These are phyloP conservation scores for Popillia japonica DNA, from an alignment of 1,140 invertebrate genomes.

Conservation along the genomic window DNA sequence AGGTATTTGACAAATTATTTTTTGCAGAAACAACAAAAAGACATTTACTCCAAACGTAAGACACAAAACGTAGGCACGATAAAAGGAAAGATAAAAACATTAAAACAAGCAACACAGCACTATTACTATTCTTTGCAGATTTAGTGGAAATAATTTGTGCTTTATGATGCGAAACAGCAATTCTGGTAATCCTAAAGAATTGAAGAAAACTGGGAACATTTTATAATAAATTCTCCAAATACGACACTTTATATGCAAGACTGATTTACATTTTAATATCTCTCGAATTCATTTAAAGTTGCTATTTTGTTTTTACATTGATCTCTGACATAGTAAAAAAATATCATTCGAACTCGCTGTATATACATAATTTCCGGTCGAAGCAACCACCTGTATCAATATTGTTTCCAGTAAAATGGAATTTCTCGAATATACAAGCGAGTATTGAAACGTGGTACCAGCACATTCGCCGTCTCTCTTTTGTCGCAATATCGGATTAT, in stretches of 20 bases:
- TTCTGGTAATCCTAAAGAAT: too few species aligned
- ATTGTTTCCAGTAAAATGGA: slow-evolving; percentile 35
- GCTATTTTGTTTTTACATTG: background rate
- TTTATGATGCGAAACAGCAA: too few species aligned
- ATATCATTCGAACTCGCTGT: background rate
- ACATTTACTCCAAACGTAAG: too few species aligned
- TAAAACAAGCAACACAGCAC: too few species aligned
- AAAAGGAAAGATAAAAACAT: too few species aligned
- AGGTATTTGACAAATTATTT: too few species aligned
- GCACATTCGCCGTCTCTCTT: background rate
- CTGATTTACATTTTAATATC: background rate
- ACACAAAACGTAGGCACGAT: too few species aligned
- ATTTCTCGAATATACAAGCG: background rate
- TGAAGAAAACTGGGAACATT: too few species aligned
- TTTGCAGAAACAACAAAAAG: too few species aligned
- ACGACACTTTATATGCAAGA: background rate
- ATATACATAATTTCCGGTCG: slow-evolving; percentile 9
- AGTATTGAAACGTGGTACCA: slow-evolving; percentile 13
- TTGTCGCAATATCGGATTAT: slow-evolving; percentile 23
- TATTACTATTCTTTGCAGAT: too few species aligned
- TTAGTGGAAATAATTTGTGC: too few species aligned
- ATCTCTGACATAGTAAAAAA: background rate
- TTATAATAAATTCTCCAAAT: too few species aligned
- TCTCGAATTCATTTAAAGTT: background rate
- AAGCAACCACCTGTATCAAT: slow-evolving; percentile 37